phyloP scores from a whole-genome alignment of 2,113 vertebrate species.

The Conger conger region DNA sequence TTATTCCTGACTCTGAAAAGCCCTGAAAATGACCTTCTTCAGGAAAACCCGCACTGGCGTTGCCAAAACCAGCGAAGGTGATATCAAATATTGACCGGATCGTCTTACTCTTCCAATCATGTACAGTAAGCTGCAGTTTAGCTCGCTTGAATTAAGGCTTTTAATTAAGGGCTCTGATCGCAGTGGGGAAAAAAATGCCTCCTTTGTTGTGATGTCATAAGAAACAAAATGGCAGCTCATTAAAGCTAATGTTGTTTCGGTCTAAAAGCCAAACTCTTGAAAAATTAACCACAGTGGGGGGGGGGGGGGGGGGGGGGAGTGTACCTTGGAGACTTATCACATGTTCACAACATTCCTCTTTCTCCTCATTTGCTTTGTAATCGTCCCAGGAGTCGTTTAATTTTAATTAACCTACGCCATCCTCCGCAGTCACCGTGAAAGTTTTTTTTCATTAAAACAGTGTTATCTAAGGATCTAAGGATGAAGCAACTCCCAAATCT shows the following conservation, averaged over 20 bases:
- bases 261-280: slow-evolving; percentile 27
- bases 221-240: too few species aligned
- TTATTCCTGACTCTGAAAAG: background rate
- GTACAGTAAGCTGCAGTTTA: background rate
- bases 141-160: slow-evolving; percentile 15
- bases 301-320: background rate
- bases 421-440: background rate
- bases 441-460: slow-evolving; percentile 9
- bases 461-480: background rate
- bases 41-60: slow-evolving; percentile 5
- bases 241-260: slow-evolving; percentile 25
- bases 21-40: background rate
- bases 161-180: slow-evolving; percentile 12
- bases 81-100: slow-evolving; percentile 24
- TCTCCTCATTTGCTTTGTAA: slow-evolving; percentile 9
- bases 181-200: slow-evolving; percentile 7
- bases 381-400: slow-evolving; percentile 14
- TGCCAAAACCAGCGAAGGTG: background rate
- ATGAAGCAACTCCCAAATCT: background rate
- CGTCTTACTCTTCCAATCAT: slow-evolving; percentile 7
- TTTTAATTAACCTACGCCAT: slow-evolving; percentile 15
- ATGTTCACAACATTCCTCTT: slow-evolving; percentile 24
- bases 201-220: slow-evolving; percentile 24
- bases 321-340: slow-evolving; percentile 13
- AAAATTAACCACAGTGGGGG: slow-evolving; percentile 25